Evolutionary conservation across 2,113 vertebrate genomes (phyloP).

Genomic region (Chauna torquata): DNA sequence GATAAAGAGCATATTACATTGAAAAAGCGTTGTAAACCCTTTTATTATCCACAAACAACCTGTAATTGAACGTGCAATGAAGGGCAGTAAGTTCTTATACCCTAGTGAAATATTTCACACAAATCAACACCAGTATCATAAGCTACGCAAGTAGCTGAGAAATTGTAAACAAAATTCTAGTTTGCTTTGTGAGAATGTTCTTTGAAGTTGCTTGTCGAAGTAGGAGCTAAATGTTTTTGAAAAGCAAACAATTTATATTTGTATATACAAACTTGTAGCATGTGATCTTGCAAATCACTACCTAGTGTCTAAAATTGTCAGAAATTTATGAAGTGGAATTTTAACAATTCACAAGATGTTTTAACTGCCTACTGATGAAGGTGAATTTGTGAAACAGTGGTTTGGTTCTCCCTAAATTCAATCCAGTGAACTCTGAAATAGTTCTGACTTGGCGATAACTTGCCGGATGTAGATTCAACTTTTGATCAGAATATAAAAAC

Average conservation of each 20-base stretch:
- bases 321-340: not conserved
- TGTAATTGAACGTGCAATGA: not conserved
- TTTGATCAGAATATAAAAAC: not conserved
- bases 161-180: not conserved
- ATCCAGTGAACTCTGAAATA: not conserved
- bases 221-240: not conserved
- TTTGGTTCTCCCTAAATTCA: not conserved
- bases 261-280: not conserved
- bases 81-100: not conserved
- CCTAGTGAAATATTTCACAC: not conserved
- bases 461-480: not conserved
- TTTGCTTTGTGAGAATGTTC: not conserved
- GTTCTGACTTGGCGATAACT: not conserved
- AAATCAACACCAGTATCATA: not conserved
- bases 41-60: not conserved
- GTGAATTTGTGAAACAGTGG: not conserved
- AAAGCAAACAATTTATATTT: not conserved
- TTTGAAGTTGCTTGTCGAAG: not conserved
- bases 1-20: not conserved
- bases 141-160: not conserved
- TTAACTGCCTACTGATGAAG: not conserved
- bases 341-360: not conserved
- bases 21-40: not conserved
- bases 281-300: not conserved
- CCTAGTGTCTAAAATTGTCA: not conserved